These are phyloP conservation scores for Strigamia crassipes DNA, from an alignment of 2,888 invertebrate species.

Conservation along the genomic window DNA sequence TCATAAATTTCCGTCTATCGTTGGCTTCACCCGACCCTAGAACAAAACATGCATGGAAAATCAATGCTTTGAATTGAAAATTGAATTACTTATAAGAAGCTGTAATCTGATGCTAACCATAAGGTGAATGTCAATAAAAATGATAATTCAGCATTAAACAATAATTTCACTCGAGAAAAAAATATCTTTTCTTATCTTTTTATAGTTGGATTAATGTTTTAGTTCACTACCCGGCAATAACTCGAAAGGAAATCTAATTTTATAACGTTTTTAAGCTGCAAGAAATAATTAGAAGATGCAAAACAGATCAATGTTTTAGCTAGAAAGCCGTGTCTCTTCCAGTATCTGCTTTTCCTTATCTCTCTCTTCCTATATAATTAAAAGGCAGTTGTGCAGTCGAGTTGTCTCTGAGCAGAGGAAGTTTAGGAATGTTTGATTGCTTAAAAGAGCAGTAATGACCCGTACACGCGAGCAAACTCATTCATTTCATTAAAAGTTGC, in stretches of 20 bases:
- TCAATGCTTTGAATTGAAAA: background rate
- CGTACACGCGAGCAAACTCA: background rate
- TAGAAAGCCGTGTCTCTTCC: background rate
- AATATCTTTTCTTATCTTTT: too few species aligned
- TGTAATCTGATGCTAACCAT: background rate
- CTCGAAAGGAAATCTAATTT: background rate
- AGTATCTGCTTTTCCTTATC: background rate
- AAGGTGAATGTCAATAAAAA: background rate
- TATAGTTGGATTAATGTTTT: too few species aligned
- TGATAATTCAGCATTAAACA: background rate
- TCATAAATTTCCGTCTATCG: slow-evolving; percentile 1
- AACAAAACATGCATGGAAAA: slow-evolving; percentile 10
- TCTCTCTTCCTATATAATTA: background rate
- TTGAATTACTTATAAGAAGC: background rate
- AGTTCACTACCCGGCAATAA: too few species aligned
- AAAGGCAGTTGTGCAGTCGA: slow-evolving; percentile 10
- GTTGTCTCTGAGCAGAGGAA: background rate
- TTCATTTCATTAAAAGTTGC: slow-evolving; percentile 1
- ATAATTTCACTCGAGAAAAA: too few species aligned
- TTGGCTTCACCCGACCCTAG: slow-evolving; percentile 10
- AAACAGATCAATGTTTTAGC: background rate
- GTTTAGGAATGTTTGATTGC: background rate
- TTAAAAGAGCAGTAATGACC: slow-evolving; percentile 3
- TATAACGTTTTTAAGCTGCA: background rate
- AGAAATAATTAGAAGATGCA: background rate